Percentiles rank a stretch among this genome's conserved stretches.
Evolutionary conservation across 2,113 vertebrate genomes (phyloP).

Genomic region (Brachypteracias leptosomus): DNA sequence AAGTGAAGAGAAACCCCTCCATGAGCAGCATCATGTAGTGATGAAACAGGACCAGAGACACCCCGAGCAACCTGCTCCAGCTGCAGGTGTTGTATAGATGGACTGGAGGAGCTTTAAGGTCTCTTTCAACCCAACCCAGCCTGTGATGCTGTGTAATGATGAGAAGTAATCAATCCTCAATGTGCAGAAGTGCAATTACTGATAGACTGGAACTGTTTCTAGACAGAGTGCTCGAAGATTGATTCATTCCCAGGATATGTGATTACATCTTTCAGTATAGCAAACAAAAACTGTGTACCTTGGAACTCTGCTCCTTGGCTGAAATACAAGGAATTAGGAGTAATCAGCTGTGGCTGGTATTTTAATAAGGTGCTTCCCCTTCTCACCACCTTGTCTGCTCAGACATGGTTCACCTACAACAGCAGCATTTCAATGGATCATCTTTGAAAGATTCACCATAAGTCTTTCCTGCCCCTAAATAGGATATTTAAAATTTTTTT

Average conservation of each 20-base stretch:
- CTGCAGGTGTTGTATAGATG: background rate
- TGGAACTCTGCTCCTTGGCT: background rate
- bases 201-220: background rate
- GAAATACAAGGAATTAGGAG: conserved; percentile 5
- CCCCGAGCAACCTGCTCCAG: background rate
- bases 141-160: rapidly evolving
- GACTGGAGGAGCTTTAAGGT: background rate
- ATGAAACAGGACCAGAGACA: background rate
- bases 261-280: background rate
- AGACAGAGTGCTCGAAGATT: background rate
- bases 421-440: background rate
- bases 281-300: background rate
- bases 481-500: background rate
- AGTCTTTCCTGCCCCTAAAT: background rate
- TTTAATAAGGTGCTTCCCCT: background rate
- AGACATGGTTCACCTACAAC: background rate
- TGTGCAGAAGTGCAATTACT: background rate
- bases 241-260: background rate
- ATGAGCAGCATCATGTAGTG: background rate
- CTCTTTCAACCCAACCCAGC: background rate
- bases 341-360: background rate
- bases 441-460: rapidly evolving
- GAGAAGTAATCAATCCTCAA: background rate
- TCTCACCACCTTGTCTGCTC: background rate
- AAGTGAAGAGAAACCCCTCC: background rate